Base-by-base conservation (phyloP, 2,113 vertebrate genomes). In the Bettongia penicillata region DNA sequence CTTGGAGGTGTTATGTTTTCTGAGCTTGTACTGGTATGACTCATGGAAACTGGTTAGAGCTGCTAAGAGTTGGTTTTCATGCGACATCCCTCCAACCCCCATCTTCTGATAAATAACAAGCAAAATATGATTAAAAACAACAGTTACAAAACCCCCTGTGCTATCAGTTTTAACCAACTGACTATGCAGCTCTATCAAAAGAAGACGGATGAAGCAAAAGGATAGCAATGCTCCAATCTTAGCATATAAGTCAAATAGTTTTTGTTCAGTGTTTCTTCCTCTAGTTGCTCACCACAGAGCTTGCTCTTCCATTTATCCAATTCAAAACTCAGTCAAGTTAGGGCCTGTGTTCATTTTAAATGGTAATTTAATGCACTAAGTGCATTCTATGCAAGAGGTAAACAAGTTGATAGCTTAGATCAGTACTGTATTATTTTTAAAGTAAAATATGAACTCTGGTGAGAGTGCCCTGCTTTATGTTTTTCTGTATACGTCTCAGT, bases 1-100 rank as follows among this genome's bases (percentile, higher is more conserved):
- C 14, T 84, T 84, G 68, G 37, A 43, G 22, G 19, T 43, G 19
- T 84, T 84, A 84, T 7, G 3, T 37, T 93, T 96, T 93, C 93
- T 93, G 95, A 97, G 90, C 57, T 89, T 97, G 57, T 98, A 96
- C 8, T 2, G 91, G 90, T 97, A 98, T 98, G 97, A 98, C 93
- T 98, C 97, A 97, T 51, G 50, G 47, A 97, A 92, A 91, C 53
- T 95, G 61, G 95, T 93, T 49, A 97, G 57, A 51, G 94, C 89
- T 96, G 84, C 89, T 93, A 68, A 53, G 89, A 93, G 95, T 93
- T 96, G 97, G 91, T 98, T 98, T 98, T 97, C 96, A 23, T 96
- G 95, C 95, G 95, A 96, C 51, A 95, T 90, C 96, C 68, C n/a
- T n/a, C 37, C 37, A 26, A 2, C 26, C 28, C 68, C 97, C 90